Evolutionary conservation across 2,113 vertebrate species (phyloP).

Genomic region (Tachysurus fulvidraco): DNA sequence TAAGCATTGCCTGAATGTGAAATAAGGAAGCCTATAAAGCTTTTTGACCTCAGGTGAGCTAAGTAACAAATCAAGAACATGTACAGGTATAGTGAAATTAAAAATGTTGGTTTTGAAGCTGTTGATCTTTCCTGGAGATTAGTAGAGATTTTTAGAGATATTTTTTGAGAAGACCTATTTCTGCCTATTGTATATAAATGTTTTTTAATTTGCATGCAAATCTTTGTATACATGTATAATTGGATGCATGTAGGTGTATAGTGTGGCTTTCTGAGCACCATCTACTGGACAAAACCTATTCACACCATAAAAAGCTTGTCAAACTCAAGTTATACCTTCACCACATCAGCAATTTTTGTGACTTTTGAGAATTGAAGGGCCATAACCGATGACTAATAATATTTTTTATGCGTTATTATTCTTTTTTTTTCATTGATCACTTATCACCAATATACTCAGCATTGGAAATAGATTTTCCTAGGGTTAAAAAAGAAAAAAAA

Average conservation of each 20-base stretch:
- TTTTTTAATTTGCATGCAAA: neutral
- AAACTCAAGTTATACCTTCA: neutral
- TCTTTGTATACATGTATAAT: too few species aligned
- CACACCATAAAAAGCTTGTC: neutral
- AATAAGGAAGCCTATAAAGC: neutral
- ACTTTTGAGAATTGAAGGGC: neutral
- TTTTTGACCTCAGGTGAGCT: neutral
- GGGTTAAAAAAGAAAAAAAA: neutral
- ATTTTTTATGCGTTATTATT: neutral
- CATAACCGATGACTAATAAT: neutral
- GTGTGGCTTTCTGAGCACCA: neutral
- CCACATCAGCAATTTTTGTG: neutral
- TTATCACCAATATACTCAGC: neutral
- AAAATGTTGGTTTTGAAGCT: neutral
- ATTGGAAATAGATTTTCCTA: neutral
- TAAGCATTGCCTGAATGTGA: neutral
- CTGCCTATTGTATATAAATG: neutral
- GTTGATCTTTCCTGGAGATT: neutral
- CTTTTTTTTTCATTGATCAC: neutral
- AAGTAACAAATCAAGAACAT: neutral
- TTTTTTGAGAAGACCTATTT: neutral
- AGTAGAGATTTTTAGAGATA: neutral
- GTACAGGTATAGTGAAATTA: neutral
- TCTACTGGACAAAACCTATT: conserved; percentile 26
- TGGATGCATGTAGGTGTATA: neutral